phyloP scores from a whole-genome alignment of 35 echinoderm and acorn worm genomes.

The Strongylocentrotus purpuratus region DNA sequence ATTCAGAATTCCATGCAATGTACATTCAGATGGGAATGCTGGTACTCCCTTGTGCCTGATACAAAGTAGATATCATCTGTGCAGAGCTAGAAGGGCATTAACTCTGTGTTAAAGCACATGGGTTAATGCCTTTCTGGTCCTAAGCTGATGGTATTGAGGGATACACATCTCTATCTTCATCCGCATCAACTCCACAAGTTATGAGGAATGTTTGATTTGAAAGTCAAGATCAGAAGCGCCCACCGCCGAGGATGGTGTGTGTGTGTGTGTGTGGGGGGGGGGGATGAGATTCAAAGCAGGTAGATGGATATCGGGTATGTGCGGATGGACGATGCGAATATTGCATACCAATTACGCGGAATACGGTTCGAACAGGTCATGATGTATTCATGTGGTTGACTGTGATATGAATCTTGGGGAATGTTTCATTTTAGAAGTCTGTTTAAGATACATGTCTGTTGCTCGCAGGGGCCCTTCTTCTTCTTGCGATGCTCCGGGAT shows the following conservation, averaged over 20 bases:
- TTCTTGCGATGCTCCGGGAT: background rate
- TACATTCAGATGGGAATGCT: background rate
- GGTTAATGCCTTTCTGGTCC: too few species aligned
- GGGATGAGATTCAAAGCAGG: background rate
- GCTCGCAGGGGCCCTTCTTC: background rate
- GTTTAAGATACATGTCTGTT: background rate
- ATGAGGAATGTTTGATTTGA: background rate
- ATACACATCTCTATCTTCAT: background rate
- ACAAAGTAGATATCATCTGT: background rate
- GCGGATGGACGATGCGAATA: background rate
- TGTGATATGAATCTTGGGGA: background rate
- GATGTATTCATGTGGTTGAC: background rate
- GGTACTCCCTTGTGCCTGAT: background rate
- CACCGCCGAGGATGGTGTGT: background rate
- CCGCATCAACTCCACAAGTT: background rate
- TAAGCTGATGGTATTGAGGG: background rate
- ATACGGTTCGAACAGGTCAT: background rate
- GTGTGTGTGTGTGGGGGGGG: background rate
- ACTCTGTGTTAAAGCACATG: too few species aligned
- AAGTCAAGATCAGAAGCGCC: background rate
- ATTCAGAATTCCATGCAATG: background rate
- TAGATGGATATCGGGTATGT: background rate
- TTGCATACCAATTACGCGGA: background rate
- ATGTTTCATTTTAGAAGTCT: conserved; percentile 16
- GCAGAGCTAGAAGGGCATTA: too few species aligned